Evolutionary conservation across 1,140 invertebrate species (phyloP), one percentile per base, ranked within the genome.

Genomic region (Cydia strobilella): DNA sequence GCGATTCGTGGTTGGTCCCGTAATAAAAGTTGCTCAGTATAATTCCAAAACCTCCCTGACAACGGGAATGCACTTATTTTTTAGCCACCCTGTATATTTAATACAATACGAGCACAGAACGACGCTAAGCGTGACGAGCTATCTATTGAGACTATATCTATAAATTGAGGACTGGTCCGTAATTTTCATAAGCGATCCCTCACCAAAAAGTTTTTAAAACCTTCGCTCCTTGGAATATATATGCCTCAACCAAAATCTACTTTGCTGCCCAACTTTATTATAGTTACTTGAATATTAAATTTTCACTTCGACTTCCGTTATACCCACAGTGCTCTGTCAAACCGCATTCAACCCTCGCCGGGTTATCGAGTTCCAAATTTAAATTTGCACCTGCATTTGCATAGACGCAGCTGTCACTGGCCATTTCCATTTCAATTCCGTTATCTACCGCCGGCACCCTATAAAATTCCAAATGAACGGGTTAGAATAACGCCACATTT

Each of bases 341-440:
- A 59, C 54, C 54, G 54, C 54, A 59, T 59, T 23, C 54, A 23
- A 59, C 54, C 54, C 51, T 59, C 54, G 54, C 7, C 54, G 54
- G 54, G 54, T 59, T 59, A 59, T 59, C 54, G 65, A 69, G 31
- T 69, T 35, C 65, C 65, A 69, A 69, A 69, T 69, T 69, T 69
- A 69, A 69, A 69, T 69, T 69, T 69, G 27, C 65, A 69, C 27
- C 27, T 69, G 65, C 65, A 69, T 69, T 69, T 69, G 65, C 65
- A 69, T 69, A 69, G 54, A 59, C 54, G 65, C 65, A 69, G 65
- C 65, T 69, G 65, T 35, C 65, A 69, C 65, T 69, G 65, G 65
- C 65, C 65, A 35, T 69, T 69, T 69, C 65, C 65, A 69, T 69
- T 69, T 69, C 65, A 69, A 69, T 69, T 69, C 65, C n/a, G 65